These are phyloP conservation scores for Caenorhabditis remanei DNA, from an alignment of 1,140 invertebrate species.

Conservation along the genomic window DNA sequence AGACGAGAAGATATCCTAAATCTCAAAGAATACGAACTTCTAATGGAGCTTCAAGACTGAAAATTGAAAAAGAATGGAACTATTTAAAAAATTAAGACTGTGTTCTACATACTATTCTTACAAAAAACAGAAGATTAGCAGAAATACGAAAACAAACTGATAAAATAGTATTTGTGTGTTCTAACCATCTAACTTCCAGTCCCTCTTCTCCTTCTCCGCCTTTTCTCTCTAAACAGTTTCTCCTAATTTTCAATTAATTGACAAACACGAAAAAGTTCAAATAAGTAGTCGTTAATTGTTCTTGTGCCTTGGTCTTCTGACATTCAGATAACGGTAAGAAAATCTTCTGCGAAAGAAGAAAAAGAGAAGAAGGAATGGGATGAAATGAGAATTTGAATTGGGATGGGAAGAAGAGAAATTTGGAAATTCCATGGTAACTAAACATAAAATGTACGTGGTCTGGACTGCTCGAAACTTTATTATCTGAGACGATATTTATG, in stretches of 20 bases:
- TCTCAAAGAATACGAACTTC: no score
- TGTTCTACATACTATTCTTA: neutral
- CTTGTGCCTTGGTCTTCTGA: constrained; percentile 19
- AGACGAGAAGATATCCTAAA: no score
- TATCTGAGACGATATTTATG: no score
- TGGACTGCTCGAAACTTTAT: no score
- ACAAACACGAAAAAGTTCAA: constrained; percentile 9
- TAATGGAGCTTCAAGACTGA: no score
- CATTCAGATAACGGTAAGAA: neutral
- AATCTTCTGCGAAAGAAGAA: neutral
- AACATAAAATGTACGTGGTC: no score
- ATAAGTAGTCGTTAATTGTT: constrained; percentile 3
- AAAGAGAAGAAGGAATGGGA: neutral
- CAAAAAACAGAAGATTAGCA: constrained; percentile 1
- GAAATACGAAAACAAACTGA: constrained; percentile 29
- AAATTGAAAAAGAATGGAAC: neutral
- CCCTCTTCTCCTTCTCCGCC: neutral
- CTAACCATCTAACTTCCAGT: neutral
- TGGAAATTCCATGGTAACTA: no score
- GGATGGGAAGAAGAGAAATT: neutral
- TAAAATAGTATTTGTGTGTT: neutral
- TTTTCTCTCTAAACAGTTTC: neutral
- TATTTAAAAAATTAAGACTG: neutral
- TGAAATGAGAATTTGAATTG: neutral
- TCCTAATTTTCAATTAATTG: neutral